phyloP scores from a whole-genome alignment of 1,140 invertebrate species.

The Streblospio benedicti region DNA sequence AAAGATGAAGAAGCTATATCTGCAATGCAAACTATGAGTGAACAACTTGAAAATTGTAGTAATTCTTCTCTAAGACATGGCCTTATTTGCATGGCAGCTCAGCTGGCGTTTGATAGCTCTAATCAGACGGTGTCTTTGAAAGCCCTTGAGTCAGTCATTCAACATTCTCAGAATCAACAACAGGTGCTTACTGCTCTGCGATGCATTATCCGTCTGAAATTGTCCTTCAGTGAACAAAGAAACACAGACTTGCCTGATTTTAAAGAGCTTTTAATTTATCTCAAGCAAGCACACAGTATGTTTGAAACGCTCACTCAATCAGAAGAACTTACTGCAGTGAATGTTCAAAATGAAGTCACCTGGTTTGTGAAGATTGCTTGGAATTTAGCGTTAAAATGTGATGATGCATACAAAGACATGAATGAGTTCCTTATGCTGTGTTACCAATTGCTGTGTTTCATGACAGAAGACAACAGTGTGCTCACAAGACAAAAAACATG shows the following conservation, averaged over 20 bases:
- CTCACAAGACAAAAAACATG: constrained; percentile 32
- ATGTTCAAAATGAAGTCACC: constrained; percentile 29
- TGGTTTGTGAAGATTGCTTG: constrained; percentile 45
- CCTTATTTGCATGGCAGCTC: constrained; percentile 35
- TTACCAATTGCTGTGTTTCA: constrained; percentile 22
- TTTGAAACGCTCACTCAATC: too few species aligned
- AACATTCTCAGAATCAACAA: constrained; percentile 19
- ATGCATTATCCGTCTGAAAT: constrained; percentile 31
- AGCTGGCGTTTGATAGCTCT: constrained; percentile 32
- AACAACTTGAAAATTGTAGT: not conserved
- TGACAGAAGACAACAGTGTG: constrained; percentile 18
- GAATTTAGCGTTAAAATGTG: constrained; percentile 36
- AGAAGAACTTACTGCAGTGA: too few species aligned
- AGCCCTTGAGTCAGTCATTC: constrained; percentile 29
- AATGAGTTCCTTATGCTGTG: constrained; percentile 36
- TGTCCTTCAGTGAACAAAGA: constrained; percentile 18
- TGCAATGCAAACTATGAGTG: constrained; percentile 31
- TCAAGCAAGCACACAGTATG: too few species aligned
- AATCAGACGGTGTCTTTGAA: constrained; percentile 19
- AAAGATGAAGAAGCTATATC: constrained; percentile 25
- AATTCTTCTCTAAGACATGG: constrained; percentile 7
- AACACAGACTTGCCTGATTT: too few species aligned
- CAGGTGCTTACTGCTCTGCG: constrained; percentile 30
- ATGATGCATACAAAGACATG: constrained; percentile 27
- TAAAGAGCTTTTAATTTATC: too few species aligned